Conservation (phyloP, 2,797 vertebrate species). For the Geotrypetes seraphini region DNA sequence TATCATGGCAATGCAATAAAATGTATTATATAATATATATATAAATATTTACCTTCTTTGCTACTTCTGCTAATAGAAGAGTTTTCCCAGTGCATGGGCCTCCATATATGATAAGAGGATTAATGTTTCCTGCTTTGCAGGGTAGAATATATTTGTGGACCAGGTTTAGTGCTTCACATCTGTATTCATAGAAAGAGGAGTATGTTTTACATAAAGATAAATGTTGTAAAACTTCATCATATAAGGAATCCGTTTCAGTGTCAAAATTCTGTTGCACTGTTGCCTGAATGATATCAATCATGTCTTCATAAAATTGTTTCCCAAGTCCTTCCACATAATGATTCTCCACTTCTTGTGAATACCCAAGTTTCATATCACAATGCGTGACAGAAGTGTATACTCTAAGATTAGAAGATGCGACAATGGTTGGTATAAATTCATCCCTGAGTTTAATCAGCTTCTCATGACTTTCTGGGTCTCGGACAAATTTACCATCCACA, state of each 20-base stretch:
- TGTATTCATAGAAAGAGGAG: slow-evolving; percentile 81
- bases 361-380: slow-evolving; percentile 96
- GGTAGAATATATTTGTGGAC: slow-evolving; percentile 82
- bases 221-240: slow-evolving; percentile 92
- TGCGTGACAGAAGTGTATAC: slow-evolving; percentile 96
- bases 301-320: slow-evolving; percentile 97
- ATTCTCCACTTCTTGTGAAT: slow-evolving; percentile 92
- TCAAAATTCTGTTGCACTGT: slow-evolving; percentile 97
- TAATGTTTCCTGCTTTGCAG: slow-evolving; percentile 74
- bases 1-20: too few species aligned
- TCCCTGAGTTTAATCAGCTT: slow-evolving; percentile 91
- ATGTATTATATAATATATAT: too few species aligned
- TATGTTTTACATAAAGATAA: slow-evolving; percentile 87
- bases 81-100: slow-evolving; percentile 97
- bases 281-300: slow-evolving; percentile 97
- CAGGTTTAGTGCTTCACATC: slow-evolving; percentile 76
- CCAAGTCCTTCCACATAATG: slow-evolving; percentile 96
- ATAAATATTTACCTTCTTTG: slow-evolving; percentile 78
- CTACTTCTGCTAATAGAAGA: slow-evolving; percentile 81
- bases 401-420: slow-evolving; percentile 88
- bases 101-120: slow-evolving; percentile 81
- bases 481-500: slow-evolving; percentile 64
- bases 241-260: slow-evolving; percentile 81
- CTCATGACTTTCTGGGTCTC: slow-evolving; percentile 88
- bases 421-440: slow-evolving; percentile 93